phyloP scores from a whole-genome alignment of 1,140 invertebrate species.

The Anoplophora glabripennis region DNA sequence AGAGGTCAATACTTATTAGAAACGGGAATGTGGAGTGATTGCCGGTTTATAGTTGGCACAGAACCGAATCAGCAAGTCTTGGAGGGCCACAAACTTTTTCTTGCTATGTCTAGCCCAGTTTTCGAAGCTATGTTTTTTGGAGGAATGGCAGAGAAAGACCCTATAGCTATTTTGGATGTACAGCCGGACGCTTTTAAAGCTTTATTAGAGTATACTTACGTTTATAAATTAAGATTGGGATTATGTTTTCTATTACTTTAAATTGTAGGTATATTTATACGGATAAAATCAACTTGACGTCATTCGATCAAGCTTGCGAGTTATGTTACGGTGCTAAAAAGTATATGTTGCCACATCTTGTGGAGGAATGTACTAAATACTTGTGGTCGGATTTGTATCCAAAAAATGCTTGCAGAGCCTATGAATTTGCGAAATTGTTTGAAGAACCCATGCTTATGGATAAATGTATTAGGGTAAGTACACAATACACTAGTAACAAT shows the following conservation, averaged over 20 bases:
- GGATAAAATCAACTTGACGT: constrained; percentile 71
- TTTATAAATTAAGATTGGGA: constrained; percentile 4
- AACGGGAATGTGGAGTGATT: constrained; percentile 76
- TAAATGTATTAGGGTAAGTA: constrained; percentile 68
- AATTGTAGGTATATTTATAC: constrained; percentile 73
- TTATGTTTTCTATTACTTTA: constrained; percentile 34
- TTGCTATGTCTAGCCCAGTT: constrained; percentile 82
- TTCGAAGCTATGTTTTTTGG: constrained; percentile 80
- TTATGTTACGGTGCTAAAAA: constrained; percentile 85
- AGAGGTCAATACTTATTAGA: constrained; percentile 68
- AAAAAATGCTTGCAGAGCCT: constrained; percentile 77
- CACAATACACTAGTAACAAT: background rate
- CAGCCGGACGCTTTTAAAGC: constrained; percentile 81
- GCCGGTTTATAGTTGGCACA: constrained; percentile 77
- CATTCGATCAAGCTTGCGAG: constrained; percentile 80
- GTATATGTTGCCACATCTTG: constrained; percentile 78
- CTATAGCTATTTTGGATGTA: constrained; percentile 76
- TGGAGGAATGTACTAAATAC: constrained; percentile 76
- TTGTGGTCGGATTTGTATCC: constrained; percentile 75
- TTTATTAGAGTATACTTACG: constrained; percentile 57
- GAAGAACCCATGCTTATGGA: constrained; percentile 76
- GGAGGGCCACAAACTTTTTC: constrained; percentile 73
- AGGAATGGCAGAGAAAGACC: constrained; percentile 65
- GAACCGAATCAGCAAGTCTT: constrained; percentile 69
- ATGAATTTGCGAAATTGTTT: constrained; percentile 81